Evolutionary conservation across 1,140 invertebrate species (phyloP), one percentile per base, ranked within the genome.

Genomic region (Scaptomyza hsui): DNA sequence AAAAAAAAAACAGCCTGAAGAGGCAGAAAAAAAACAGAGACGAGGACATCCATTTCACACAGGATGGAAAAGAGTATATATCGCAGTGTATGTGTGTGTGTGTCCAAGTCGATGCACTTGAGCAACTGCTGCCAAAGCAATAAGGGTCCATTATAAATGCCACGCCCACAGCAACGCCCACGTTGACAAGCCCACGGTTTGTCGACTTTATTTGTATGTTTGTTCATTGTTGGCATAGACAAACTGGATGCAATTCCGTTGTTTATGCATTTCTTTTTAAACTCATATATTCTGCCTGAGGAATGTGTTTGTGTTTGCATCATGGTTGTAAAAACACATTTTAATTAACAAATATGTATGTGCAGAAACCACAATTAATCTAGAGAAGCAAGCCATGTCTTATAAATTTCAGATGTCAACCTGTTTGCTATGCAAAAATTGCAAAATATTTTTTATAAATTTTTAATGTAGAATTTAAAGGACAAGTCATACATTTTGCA

Each of bases 131-230:
- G 26, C 26, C 26, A 29, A 60, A 74, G 52, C 62, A 69, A 56
- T 59, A 48, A 45, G 69, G 70, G 80, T 80, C 73, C 45, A 77
- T 80, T 80, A 80, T 80, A 64, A 69, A 29, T 72, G 60, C 51
- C 76, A 75, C 72, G 73, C 63, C 70, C 53, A 55, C 42, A 29
- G 5, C 6, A 1, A 29, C 26, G 26, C 19, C 19, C 9, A 12
- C 29, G 4, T 21, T 21, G 2, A 21, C 12, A 13, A 9, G 18
- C 56, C 37, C 53, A 56, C 26, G 48, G 29, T 42, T 41, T 51
- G 32, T 56, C 9, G 13, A 13, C 21, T 65, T 7, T 32, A 19
- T 49, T 39, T 47, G 61, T 24, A 19, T 21, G 24, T 29, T 24
- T 24, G 24, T 24, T 24, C 7, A 6, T 45, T 45, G 44, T 35